Evolutionary conservation across 1,140 invertebrate species (phyloP).

Genomic region (Aphelinus certus): DNA sequence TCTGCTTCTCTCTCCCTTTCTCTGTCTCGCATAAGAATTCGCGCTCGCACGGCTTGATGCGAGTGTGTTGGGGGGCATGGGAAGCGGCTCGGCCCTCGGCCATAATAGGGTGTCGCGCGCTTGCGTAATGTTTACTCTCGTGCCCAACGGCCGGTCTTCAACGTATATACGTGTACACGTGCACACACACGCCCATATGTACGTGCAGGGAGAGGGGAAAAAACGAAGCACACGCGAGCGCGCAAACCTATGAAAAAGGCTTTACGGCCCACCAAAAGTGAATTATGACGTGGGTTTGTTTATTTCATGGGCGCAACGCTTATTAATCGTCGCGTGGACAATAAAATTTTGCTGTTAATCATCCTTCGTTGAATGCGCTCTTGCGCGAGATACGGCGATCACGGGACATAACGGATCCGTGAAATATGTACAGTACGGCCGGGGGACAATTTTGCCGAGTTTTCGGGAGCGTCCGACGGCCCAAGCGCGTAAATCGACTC

Average conservation of each 20-base stretch:
- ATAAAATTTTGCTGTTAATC: constrained; percentile 32
- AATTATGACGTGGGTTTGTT: constrained; percentile 15
- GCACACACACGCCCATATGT: too few relatives aligned
- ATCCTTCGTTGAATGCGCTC: constrained; percentile 12
- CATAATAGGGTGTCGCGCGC: constrained; percentile 27
- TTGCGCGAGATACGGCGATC: neutral
- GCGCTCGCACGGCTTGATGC: neutral
- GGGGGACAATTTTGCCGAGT: too few relatives aligned
- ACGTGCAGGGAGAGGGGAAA: too few relatives aligned
- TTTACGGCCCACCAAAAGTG: constrained; percentile 17
- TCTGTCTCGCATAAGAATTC: constrained; percentile 5
- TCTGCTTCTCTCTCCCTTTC: neutral
- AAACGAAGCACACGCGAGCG: too few relatives aligned
- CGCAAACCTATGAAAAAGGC: neutral
- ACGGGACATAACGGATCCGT: neutral
- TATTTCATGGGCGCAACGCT: neutral
- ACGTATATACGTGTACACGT: neutral
- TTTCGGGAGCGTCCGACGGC: too few relatives aligned
- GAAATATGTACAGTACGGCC: too few relatives aligned
- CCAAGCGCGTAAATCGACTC: too few relatives aligned
- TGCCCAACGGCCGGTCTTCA: neutral
- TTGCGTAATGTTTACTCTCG: constrained; percentile 33
- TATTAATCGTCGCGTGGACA: constrained; percentile 26
- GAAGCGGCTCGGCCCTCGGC: constrained; percentile 3
- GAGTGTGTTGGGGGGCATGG: neutral